A percentile compares a stretch with the other conserved stretches of the same genome.
Evolutionary conservation across 1,140 invertebrate species (phyloP).

Genomic region (Cepaea nemoralis): DNA sequence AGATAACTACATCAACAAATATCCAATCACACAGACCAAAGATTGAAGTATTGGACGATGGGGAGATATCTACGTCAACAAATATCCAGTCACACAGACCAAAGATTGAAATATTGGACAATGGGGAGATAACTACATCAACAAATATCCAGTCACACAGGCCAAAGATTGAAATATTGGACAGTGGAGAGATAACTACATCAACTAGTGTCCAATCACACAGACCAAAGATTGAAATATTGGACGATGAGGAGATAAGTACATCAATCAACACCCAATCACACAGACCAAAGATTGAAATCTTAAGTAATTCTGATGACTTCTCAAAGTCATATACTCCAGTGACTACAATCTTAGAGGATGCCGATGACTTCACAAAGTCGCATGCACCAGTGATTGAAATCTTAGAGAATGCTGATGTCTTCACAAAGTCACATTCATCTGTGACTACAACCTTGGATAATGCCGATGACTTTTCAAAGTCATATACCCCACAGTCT

Average conservation of each 20-base stretch:
- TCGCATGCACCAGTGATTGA: slow-evolving; percentile 10
- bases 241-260: background rate
- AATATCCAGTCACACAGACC: too few species aligned
- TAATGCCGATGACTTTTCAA: background rate
- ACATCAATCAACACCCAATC: slow-evolving; percentile 11
- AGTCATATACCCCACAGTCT: slow-evolving; percentile 55
- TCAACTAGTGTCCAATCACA: background rate
- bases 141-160: background rate
- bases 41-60: background rate
- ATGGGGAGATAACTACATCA: background rate
- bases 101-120: too few species aligned
- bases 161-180: background rate
- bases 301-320: background rate
- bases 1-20: background rate
- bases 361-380: slow-evolving; percentile 32
- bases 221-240: background rate
- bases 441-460: background rate
- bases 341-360: slow-evolving; percentile 55
- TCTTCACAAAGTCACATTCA: background rate
- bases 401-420: background rate
- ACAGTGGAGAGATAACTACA: background rate
- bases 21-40: background rate
- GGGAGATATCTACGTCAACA: background rate
- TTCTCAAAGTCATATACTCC: slow-evolving; percentile 48
- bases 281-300: slow-evolving; percentile 20